Evolutionary conservation across 2,113 vertebrate species (phyloP).

Genomic region (Geococcyx californianus): DNA sequence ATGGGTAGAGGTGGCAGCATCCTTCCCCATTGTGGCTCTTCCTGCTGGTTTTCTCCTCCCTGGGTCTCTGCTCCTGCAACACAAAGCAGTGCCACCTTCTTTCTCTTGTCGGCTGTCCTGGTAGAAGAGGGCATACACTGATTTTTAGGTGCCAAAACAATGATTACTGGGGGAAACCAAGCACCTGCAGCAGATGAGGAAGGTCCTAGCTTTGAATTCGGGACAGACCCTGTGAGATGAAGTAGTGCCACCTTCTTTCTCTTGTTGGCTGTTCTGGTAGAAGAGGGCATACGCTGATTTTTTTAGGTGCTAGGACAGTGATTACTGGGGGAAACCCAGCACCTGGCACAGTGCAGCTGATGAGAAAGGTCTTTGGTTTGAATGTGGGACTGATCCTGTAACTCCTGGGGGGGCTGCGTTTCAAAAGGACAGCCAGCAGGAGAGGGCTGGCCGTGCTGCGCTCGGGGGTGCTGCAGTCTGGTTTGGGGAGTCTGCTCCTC

Average conservation of each 20-base stretch:
- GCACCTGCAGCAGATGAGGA: too few species aligned
- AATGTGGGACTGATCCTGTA: fast-evolving
- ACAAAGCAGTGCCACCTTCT: not conserved
- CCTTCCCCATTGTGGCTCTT: fast-evolving
- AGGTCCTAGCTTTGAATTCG: too few species aligned
- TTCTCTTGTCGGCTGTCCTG: not conserved
- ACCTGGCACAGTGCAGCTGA: not conserved
- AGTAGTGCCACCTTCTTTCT: not conserved
- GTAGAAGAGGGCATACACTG: not conserved
- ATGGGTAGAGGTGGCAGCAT: not conserved
- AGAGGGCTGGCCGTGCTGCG: not conserved
- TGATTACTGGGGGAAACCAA: too few species aligned
- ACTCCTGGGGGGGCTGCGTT: not conserved
- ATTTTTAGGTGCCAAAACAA: too few species aligned
- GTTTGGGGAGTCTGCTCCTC: not conserved
- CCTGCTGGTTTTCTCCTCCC: not conserved
- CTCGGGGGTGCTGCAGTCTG: not conserved
- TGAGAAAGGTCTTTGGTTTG: not conserved
- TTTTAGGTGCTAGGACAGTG: fast-evolving
- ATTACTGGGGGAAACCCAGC: not conserved
- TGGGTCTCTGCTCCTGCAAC: fast-evolving
- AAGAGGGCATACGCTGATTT: not conserved
- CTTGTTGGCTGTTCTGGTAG: not conserved
- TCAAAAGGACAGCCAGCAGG: not conserved
- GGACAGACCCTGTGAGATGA: fast-evolving